Evolutionary conservation across 2,888 invertebrate species (phyloP).

Genomic region (Tenthredo scrophulariae): DNA sequence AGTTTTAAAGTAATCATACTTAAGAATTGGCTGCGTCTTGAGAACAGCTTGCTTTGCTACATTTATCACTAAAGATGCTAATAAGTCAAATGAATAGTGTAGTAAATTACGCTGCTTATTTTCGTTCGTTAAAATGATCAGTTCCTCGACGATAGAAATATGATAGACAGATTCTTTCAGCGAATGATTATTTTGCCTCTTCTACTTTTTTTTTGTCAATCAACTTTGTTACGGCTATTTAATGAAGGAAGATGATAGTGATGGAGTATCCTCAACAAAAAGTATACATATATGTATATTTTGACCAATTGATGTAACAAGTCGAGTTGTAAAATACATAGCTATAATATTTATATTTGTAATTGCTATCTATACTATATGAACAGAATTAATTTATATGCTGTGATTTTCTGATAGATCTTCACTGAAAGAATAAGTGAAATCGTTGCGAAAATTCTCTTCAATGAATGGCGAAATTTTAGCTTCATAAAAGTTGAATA

Average conservation of each 20-base stretch:
- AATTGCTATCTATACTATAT: neutral
- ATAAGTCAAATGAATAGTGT: too few relatives aligned
- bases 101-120: too few relatives aligned
- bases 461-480: neutral
- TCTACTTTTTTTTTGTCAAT: neutral
- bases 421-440: neutral
- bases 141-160: neutral
- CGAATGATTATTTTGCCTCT: neutral
- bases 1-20: too few relatives aligned
- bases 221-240: neutral
- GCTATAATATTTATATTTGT: neutral
- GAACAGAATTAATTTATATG: neutral
- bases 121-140: neutral
- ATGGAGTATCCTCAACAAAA: constrained; percentile 4
- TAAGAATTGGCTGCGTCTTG: too few relatives aligned
- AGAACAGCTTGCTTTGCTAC: too few relatives aligned
- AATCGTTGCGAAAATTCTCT: neutral
- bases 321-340: neutral
- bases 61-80: too few relatives aligned
- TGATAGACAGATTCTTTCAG: neutral
- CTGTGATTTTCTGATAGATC: neutral
- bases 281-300: neutral
- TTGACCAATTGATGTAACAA: neutral
- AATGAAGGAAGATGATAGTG: neutral
- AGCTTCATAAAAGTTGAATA: neutral